These are phyloP conservation scores for Berghia stephanieae DNA, from an alignment of 1,140 invertebrate genomes.

Conservation along the genomic window DNA sequence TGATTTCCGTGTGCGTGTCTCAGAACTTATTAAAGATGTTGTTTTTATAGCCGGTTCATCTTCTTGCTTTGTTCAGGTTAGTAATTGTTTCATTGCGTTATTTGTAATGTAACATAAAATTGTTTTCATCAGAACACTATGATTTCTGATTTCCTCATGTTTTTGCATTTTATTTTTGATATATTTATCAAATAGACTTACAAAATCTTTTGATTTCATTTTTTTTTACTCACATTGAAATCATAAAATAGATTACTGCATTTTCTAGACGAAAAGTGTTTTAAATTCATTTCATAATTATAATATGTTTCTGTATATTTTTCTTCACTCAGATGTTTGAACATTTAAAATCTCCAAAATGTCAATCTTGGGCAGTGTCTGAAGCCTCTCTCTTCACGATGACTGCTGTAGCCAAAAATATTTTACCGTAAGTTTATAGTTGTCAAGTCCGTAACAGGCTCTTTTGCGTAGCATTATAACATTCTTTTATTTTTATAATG, in stretches of 20 bases:
- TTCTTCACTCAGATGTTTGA: slow-evolving; percentile 67
- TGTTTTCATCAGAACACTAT: no score
- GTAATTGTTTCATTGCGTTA: background rate
- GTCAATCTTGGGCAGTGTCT: slow-evolving; percentile 86
- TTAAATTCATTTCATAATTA: background rate
- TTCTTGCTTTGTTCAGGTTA: slow-evolving; percentile 92
- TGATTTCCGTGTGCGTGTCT: slow-evolving; percentile 89
- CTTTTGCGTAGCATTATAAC: no score
- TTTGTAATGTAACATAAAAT: no score
- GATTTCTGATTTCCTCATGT: no score
- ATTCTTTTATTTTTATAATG: no score
- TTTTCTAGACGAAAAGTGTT: no score
- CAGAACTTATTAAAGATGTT: slow-evolving; percentile 94
- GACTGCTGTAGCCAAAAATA: slow-evolving; percentile 94
- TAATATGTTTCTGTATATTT: background rate
- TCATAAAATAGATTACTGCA: no score
- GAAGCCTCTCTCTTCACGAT: slow-evolving; percentile 97
- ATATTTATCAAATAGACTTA: no score
- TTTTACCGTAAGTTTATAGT: slow-evolving; percentile 84
- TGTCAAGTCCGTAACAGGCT: no score
- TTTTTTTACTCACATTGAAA: no score
- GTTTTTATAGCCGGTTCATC: slow-evolving; percentile 96
- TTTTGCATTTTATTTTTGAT: no score
- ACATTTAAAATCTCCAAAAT: slow-evolving; percentile 62
- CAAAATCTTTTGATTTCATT: no score